Evolutionary conservation across 2,113 vertebrate species (phyloP), one percentile per base, ranked within the genome.

Genomic region (Tragelaphus buxtoni): DNA sequence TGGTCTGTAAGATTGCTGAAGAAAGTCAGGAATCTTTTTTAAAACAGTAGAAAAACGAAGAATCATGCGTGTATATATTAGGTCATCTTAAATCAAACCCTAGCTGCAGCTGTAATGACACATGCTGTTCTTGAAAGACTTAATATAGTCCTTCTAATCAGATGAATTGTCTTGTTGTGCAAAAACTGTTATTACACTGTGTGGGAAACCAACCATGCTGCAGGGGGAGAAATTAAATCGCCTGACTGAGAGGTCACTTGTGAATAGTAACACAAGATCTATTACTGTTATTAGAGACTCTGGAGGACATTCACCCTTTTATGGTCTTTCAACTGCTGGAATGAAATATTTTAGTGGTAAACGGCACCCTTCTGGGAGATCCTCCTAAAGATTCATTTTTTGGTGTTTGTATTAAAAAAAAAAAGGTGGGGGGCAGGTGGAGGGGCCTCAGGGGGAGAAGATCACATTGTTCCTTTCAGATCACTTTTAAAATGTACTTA

Each of bases 251-350:
- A 98, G 96, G 96, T 98, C 97, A 96, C 97, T 98, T 95, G 97
- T 98, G 97, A 98, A 97, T 98, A 98, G 97, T 97, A 98, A 91
- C 83, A 74, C 87, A 98, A 98, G 97, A 98, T 98, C 90, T 98
- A 76, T 98, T 98, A 97, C 95, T 28, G 14, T 98, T 99, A 98
- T 98, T 98, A 98, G 96, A 93, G 95, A 76, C 97, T 98, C 39
- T 98, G 86, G 98, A 98, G 98, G 81, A 98, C 96, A 72, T 90
- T 65, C n/a, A 12, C 97, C 98, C 72, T 98, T 98, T 98, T 97
- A 97, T 98, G 85, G 92, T 97, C 94, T 98, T 98, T 98, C 96
- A 98, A 3, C 93, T 97, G 83, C 96, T 97, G 28, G 93, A 98
- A 98, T 98, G 82, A 98, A 97, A 96, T 98, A 97, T 96, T 98